Evolutionary conservation across 2,113 vertebrate species (phyloP).

Genomic region (Zosterops borbonicus): DNA sequence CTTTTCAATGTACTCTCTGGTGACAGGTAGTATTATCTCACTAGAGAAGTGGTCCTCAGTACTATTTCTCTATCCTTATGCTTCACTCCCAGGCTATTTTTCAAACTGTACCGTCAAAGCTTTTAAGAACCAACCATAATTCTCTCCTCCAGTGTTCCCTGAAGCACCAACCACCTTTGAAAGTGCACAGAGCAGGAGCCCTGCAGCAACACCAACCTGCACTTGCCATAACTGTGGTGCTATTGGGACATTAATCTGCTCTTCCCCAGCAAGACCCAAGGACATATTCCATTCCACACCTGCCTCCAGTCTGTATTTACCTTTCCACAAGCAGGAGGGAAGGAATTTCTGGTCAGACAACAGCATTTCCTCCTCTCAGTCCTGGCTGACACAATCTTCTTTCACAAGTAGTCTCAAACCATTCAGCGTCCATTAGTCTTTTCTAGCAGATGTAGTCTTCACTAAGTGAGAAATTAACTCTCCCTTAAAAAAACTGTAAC

Average conservation of each 20-base stretch:
- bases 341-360: neutral
- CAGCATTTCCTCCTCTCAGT: neutral
- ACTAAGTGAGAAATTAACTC: neutral
- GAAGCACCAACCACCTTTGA: neutral
- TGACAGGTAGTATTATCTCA: neutral
- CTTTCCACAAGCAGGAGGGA: neutral
- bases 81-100: neutral
- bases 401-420: neutral
- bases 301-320: neutral
- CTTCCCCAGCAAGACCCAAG: neutral
- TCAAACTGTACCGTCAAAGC: neutral
- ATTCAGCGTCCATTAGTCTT: neutral
- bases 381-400: neutral
- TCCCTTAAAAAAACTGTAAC: neutral
- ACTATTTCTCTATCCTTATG: neutral
- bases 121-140: neutral
- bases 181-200: neutral
- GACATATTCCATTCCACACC: neutral
- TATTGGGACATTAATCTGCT: neutral
- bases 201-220: neutral
- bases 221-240: accelerated
- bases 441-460: neutral
- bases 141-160: neutral
- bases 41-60: neutral
- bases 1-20: neutral